Percentiles rank a stretch among this genome's conserved stretches.
Conservation (phyloP, 2,888 invertebrate genomes). For the Diabrotica balteata region DNA sequence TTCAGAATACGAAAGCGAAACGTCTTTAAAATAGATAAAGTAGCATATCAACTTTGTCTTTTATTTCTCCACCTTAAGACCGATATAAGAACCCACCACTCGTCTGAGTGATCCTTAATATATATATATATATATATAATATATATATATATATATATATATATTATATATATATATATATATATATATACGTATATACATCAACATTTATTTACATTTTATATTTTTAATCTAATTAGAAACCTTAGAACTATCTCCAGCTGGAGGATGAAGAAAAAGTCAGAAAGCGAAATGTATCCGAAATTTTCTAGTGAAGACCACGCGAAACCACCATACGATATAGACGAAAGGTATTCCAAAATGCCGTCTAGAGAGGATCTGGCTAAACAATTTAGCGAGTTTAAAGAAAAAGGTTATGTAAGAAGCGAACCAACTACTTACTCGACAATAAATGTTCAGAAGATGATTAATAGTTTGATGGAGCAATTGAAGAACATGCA, state of each 20-base stretch:
- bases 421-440: slow-evolving; percentile 1
- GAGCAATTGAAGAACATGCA: slow-evolving; percentile 56
- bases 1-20: too few relatives aligned
- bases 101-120: too few relatives aligned
- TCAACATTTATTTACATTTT: too few relatives aligned
- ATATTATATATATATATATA: too few relatives aligned
- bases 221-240: slow-evolving; percentile 44
- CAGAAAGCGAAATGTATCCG: slow-evolving; percentile 23
- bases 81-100: too few relatives aligned
- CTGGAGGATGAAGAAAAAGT: slow-evolving; percentile 62
- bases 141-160: too few relatives aligned
- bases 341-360: slow-evolving; percentile 64
- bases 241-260: slow-evolving; percentile 62
- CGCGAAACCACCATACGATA: slow-evolving; percentile 63
- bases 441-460: slow-evolving; percentile 47
- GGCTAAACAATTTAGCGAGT: slow-evolving; percentile 47
- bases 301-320: slow-evolving; percentile 35
- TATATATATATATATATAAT: too few relatives aligned
- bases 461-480: slow-evolving; percentile 56
- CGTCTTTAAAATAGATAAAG: too few relatives aligned
- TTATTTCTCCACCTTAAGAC: too few relatives aligned
- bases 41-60: too few relatives aligned
- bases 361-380: slow-evolving; percentile 60
- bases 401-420: slow-evolving; percentile 35
- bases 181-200: too few relatives aligned